Conservation (phyloP, 2,797 vertebrate genomes). For the Synanceia verrucosa region DNA sequence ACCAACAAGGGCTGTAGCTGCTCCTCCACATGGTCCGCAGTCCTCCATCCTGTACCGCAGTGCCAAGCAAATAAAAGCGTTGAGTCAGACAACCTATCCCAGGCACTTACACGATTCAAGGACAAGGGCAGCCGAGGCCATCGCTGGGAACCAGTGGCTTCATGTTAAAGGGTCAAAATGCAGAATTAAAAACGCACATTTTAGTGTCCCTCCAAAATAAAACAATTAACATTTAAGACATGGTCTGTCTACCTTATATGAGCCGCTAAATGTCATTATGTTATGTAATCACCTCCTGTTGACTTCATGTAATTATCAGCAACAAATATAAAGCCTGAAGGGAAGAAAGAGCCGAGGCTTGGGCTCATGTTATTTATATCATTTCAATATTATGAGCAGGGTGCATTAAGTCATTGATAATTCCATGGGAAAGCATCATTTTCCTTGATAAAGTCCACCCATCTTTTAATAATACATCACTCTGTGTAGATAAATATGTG, state of each 20-base stretch:
- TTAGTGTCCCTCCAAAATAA: not conserved
- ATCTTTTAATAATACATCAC: not conserved
- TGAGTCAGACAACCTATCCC: conserved; percentile 87
- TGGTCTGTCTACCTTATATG: conserved; percentile 3
- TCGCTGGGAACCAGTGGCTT: conserved; percentile 37
- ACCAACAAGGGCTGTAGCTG: conserved; percentile 47
- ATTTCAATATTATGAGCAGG: not conserved
- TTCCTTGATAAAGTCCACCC: not conserved
- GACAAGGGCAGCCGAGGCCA: conserved; percentile 80
- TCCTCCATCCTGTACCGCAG: conserved; percentile 81
- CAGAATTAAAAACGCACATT: not conserved
- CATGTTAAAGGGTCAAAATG: not conserved
- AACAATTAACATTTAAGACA: not conserved
- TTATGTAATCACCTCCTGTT: conserved; percentile 66
- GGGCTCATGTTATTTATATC: not conserved
- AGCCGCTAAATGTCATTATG: conserved; percentile 44
- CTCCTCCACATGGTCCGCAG: conserved; percentile 80
- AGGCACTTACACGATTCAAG: conserved; percentile 84
- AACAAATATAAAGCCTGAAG: conserved; percentile 50
- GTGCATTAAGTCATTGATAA: not conserved
- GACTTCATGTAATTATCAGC: conserved; percentile 55
- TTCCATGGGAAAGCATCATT: not conserved
- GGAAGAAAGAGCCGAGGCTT: not conserved
- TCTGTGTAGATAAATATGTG: not conserved
- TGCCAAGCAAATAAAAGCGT: conserved; percentile 85